These are phyloP conservation scores for Bombus fervidus DNA, from an alignment of 1,140 invertebrate species.

Conservation along the genomic window DNA sequence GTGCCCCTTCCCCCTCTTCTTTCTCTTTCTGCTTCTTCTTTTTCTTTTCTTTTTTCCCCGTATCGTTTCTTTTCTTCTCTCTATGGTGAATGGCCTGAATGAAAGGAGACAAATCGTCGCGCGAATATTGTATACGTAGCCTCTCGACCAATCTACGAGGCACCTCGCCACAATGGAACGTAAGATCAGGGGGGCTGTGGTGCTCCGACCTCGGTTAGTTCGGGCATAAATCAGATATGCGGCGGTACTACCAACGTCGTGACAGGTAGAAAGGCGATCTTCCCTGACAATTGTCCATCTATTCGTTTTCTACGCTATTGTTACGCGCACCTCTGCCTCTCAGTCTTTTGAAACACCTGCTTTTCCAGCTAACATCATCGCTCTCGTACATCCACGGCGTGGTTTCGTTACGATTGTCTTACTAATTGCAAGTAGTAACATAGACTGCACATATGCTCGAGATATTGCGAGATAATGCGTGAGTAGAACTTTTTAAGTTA, in stretches of 20 bases:
- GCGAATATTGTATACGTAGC: conserved; percentile 51
- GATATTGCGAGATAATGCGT: neutral
- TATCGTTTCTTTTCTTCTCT: neutral
- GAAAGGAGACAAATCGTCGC: conserved; percentile 53
- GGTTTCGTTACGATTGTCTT: neutral
- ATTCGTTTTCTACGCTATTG: conserved; percentile 36
- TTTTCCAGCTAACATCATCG: neutral
- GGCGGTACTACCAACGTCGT: conserved; percentile 1
- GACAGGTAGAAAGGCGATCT: conserved; percentile 47
- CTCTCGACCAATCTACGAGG: conserved; percentile 20
- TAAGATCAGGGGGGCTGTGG: conserved; percentile 31
- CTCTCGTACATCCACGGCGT: neutral
- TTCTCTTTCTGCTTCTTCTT: neutral
- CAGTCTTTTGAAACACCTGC: conserved; percentile 46
- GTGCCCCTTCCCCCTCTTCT: neutral
- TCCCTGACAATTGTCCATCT: conserved; percentile 37
- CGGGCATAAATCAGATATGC: conserved; percentile 54
- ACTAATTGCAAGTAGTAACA: neutral
- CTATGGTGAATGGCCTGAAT: conserved; percentile 39
- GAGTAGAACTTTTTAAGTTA: neutral
- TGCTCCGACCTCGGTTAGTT: conserved; percentile 4
- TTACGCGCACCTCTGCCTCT: conserved; percentile 28
- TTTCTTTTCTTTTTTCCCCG: neutral
- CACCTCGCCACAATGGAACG: conserved; percentile 42
- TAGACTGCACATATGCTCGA: neutral